A percentile compares a stretch with the other conserved stretches of the same genome.
Evolutionary conservation across 2,113 vertebrate species (phyloP).

Genomic region (Hepsetus odoe): DNA sequence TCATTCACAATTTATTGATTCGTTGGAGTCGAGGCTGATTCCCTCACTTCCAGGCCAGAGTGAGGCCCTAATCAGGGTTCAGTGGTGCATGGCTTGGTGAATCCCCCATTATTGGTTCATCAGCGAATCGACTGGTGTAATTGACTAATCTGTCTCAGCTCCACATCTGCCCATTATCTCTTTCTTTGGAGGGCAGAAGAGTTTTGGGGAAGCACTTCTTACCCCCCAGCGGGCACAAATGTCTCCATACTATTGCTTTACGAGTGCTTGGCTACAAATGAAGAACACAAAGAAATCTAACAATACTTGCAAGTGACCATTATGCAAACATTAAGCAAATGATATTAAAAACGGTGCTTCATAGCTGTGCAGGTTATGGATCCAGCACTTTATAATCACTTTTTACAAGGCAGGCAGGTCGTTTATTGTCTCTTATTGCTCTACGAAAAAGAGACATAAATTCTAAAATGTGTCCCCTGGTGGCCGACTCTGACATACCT

Average conservation of each 20-base stretch:
- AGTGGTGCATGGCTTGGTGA: conserved; percentile 44
- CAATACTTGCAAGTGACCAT: neutral
- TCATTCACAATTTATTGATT: conserved; percentile 55
- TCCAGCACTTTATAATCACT: neutral
- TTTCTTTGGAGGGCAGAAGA: conserved; percentile 7
- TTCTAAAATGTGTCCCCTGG: conserved; percentile 27
- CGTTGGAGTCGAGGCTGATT: conserved; percentile 50
- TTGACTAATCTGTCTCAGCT: conserved; percentile 43
- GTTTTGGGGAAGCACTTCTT: neutral
- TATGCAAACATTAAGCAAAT: neutral
- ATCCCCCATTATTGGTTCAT: conserved; percentile 66
- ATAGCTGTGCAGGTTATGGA: neutral
- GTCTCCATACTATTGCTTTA: neutral
- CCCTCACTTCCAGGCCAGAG: conserved; percentile 28
- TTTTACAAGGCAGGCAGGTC: neutral
- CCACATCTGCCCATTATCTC: conserved; percentile 40
- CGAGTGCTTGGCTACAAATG: neutral
- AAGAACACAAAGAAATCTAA: neutral
- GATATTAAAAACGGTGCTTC: neutral
- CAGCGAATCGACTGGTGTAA: conserved; percentile 58
- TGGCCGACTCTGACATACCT: conserved; percentile 13
- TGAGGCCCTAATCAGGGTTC: conserved; percentile 58
- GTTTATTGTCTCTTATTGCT: neutral
- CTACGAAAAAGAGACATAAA: neutral
- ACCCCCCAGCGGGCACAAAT: conserved; percentile 5